phyloP scores from a whole-genome alignment of 1,140 invertebrate species.

The Babylonia areolata region DNA sequence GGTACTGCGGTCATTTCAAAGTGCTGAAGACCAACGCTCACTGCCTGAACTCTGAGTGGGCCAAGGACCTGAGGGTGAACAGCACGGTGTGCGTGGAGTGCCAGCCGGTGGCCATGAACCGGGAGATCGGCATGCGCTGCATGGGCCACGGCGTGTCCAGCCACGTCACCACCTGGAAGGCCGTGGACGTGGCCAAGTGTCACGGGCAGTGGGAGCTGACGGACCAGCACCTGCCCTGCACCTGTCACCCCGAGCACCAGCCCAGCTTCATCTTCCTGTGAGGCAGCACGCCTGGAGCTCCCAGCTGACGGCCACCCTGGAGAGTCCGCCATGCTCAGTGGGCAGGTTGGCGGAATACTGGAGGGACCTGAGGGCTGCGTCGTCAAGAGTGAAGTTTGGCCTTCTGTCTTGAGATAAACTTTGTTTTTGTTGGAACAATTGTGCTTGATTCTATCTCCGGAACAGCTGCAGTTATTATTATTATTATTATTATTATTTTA shows the following conservation, averaged over 20 bases:
- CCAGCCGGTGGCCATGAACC: slow-evolving; percentile 70
- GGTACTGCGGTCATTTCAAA: slow-evolving; percentile 63
- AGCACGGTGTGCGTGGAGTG: slow-evolving; percentile 71
- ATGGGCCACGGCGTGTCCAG: slow-evolving; percentile 69
- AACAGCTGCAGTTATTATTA: neutral
- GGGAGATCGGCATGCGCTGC: slow-evolving; percentile 68
- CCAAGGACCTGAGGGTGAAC: slow-evolving; percentile 57
- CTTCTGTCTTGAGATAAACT: neutral
- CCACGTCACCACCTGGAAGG: slow-evolving; percentile 68
- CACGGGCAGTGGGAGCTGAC: slow-evolving; percentile 71
- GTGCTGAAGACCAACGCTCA: slow-evolving; percentile 52
- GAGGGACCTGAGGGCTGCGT: neutral
- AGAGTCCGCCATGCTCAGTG: neutral
- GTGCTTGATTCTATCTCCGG: neutral
- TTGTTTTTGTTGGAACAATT: neutral
- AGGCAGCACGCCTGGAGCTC: neutral
- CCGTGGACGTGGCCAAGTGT: slow-evolving; percentile 68
- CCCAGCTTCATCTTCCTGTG: slow-evolving; percentile 49
- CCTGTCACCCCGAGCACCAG: slow-evolving; percentile 53
- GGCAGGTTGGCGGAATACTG: neutral
- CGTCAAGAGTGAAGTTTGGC: neutral
- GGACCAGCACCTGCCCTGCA: slow-evolving; percentile 53
- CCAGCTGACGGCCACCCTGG: too few relatives aligned
- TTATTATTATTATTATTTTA: neutral
- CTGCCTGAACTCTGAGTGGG: slow-evolving; percentile 59